Evolutionary conservation across 2,113 vertebrate genomes (phyloP).

Genomic region (Psilopsiagon aurifrons): DNA sequence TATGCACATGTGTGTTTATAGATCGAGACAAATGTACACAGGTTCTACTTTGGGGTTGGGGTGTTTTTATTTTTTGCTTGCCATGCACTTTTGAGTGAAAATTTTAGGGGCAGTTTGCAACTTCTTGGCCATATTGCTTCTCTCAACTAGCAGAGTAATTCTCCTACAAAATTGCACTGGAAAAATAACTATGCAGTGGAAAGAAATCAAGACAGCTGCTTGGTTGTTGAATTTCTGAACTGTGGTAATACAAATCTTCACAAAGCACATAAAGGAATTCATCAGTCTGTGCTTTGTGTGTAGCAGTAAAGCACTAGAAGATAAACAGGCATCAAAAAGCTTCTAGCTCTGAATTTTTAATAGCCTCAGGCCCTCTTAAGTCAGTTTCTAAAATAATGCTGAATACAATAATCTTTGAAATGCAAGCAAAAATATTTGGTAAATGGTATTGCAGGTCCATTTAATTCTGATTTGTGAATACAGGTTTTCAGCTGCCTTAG

Average conservation of each 20-base stretch:
- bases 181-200: not conserved
- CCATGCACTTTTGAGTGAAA: not conserved
- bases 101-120: not conserved
- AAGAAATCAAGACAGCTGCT: slow-evolving; percentile 2
- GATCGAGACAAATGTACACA: not conserved
- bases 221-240: slow-evolving; percentile 18
- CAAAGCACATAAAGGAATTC: not conserved
- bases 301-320: not conserved
- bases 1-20: not conserved
- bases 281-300: not conserved
- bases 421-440: not conserved
- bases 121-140: not conserved
- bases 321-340: not conserved
- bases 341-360: not conserved
- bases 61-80: not conserved
- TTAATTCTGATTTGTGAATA: not conserved
- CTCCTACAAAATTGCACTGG: not conserved
- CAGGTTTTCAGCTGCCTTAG: not conserved
- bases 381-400: not conserved
- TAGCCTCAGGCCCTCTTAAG: not conserved
- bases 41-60: not conserved
- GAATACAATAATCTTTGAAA: not conserved
- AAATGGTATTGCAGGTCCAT: not conserved
- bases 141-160: not conserved
- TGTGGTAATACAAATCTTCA: not conserved